Conservation (phyloP, 2,113 vertebrate species). For the Spea multiplicata region DNA sequence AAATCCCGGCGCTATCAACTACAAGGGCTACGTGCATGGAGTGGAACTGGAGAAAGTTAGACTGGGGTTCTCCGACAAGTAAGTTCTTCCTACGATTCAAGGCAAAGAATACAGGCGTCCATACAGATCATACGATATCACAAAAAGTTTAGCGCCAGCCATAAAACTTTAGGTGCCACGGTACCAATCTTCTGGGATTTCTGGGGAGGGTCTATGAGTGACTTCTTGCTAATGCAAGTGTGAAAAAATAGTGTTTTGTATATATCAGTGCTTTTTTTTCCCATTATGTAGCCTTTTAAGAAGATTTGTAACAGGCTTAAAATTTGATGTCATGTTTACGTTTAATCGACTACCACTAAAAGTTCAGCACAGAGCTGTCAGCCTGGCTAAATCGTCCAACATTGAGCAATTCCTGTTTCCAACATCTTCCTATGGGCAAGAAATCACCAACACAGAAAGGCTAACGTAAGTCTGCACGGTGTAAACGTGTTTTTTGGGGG, state of each 20-base stretch:
- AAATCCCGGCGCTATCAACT: conserved; percentile 54
- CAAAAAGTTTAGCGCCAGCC: too few relatives aligned
- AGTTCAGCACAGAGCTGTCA: conserved; percentile 79
- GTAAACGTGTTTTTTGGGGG: neutral
- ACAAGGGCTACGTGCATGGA: conserved; percentile 82
- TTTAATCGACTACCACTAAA: conserved; percentile 72
- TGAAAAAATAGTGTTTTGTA: too few relatives aligned
- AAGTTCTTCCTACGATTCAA: conserved; percentile 51
- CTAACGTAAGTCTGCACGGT: conserved; percentile 57
- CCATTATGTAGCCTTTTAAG: conserved; percentile 65
- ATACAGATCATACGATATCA: too few relatives aligned
- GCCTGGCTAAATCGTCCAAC: conserved; percentile 50
- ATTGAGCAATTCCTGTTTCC: conserved; percentile 68
- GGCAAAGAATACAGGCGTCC: too few relatives aligned
- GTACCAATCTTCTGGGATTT: too few relatives aligned
- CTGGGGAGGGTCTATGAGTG: neutral
- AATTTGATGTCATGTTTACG: conserved; percentile 82
- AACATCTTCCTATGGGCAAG: conserved; percentile 40
- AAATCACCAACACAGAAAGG: conserved; percentile 48
- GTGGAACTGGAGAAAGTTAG: conserved; percentile 78
- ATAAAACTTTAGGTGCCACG: too few relatives aligned
- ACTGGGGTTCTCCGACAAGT: conserved; percentile 81
- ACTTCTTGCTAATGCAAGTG: neutral
- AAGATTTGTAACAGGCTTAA: conserved; percentile 71
- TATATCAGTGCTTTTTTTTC: conserved; percentile 18